Evolutionary conservation across 2,888 invertebrate genomes (phyloP).

Genomic region (Dinocampus coccinellae): DNA sequence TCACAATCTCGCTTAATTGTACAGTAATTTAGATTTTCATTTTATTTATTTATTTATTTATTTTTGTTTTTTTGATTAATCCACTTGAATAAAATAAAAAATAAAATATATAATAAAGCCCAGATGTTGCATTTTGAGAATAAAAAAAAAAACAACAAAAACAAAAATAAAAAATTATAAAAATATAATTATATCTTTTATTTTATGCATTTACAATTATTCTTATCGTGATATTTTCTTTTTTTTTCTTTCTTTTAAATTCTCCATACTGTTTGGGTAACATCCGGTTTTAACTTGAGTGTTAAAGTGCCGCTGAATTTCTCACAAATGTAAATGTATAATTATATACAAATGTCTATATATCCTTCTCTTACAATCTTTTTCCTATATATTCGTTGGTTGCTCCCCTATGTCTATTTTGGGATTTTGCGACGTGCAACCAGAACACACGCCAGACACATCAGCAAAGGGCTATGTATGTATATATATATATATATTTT

Average conservation of each 20-base stretch:
- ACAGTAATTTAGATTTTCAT: neutral
- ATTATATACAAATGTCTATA: slow-evolving; percentile 16
- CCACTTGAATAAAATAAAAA: too few relatives aligned
- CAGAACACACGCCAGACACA: slow-evolving; percentile 30
- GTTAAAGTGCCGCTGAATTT: slow-evolving; percentile 20
- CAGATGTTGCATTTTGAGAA: neutral
- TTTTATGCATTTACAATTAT: too few relatives aligned
- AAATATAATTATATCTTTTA: slow-evolving; percentile 24
- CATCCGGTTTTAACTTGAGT: slow-evolving; percentile 41
- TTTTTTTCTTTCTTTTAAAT: too few relatives aligned
- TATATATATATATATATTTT: too few relatives aligned
- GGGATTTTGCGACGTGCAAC: slow-evolving; percentile 33
- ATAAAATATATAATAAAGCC: too few relatives aligned
- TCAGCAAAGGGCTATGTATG: slow-evolving; percentile 27
- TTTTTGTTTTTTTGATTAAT: too few relatives aligned
- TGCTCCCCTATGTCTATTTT: slow-evolving; percentile 34
- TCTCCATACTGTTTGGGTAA: slow-evolving; percentile 33
- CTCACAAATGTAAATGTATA: neutral
- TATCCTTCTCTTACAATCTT: slow-evolving; percentile 23
- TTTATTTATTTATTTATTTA: neutral
- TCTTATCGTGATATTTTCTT: too few relatives aligned
- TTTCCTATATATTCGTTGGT: slow-evolving; percentile 25
- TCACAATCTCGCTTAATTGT: neutral
- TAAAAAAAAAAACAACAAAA: slow-evolving; percentile 39
- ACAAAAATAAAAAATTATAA: slow-evolving; percentile 8